phyloP scores from a whole-genome alignment of 2,113 vertebrate species.

The Amphiprion percula region DNA sequence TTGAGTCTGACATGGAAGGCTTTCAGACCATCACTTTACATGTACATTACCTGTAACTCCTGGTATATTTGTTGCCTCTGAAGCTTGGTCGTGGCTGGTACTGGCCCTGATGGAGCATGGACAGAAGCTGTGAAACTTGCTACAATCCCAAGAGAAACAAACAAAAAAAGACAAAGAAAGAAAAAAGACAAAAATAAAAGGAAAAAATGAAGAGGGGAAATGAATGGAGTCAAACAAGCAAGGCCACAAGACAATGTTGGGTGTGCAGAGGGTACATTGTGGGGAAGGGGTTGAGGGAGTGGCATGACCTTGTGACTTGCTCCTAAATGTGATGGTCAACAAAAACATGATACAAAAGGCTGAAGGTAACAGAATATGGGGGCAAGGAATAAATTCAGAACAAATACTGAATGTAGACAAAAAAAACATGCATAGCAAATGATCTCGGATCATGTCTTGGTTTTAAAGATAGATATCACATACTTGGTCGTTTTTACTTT shows the following conservation, averaged over 20 bases:
- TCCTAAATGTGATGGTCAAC: conserved; percentile 69
- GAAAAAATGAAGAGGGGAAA: conserved; percentile 78
- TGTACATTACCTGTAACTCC: conserved; percentile 94
- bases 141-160: conserved; percentile 82
- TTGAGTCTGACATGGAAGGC: background rate
- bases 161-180: conserved; percentile 40
- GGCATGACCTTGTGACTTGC: conserved; percentile 50
- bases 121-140: conserved; percentile 99
- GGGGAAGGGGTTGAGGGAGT: background rate
- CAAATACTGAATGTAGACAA: conserved; percentile 35
- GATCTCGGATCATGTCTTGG: background rate
- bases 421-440: background rate
- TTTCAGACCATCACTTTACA: background rate
- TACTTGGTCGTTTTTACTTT: background rate
- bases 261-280: background rate
- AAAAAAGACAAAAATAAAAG: conserved; percentile 69
- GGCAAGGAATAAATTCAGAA: conserved; percentile 46
- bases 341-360: conserved; percentile 61
- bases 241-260: conserved; percentile 73
- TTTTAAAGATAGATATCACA: background rate
- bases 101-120: conserved; percentile 99
- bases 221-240: conserved; percentile 84
- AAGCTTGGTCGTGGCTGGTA: conserved; percentile 99
- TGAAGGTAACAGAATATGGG: conserved; percentile 53
- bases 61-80: conserved; percentile 98